Evolutionary conservation across 2,113 vertebrate species (phyloP).

Genomic region (Gila orcuttii): DNA sequence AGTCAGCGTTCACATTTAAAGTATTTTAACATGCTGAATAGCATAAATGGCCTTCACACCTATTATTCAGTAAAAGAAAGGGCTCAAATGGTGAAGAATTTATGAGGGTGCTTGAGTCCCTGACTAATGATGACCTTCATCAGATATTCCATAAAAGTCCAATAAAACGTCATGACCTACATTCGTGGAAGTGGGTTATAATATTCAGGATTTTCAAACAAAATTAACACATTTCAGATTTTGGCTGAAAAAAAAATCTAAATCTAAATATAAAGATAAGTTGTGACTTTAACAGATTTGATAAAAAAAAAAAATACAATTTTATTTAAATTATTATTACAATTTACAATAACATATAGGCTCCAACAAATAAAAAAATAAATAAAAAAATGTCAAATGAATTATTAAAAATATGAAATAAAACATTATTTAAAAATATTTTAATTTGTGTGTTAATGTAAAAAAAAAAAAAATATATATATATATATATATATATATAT

Average conservation of each 20-base stretch:
- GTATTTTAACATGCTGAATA: background rate
- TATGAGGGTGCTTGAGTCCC: conserved; percentile 19
- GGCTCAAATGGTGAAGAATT: conserved; percentile 49
- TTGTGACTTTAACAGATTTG: too few species aligned
- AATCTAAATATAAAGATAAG: background rate
- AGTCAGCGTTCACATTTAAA: background rate
- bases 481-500: background rate
- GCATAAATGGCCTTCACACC: background rate
- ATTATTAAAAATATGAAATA: background rate
- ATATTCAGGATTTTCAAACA: background rate
- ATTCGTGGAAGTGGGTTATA: conserved; percentile 48
- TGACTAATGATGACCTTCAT: conserved; percentile 54
- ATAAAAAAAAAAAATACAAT: too few species aligned
- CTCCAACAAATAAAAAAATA: background rate
- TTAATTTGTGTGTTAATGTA: background rate
- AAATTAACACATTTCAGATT: too few species aligned
- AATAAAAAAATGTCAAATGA: background rate
- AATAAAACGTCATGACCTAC: conserved; percentile 60
- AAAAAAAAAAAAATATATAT: too few species aligned
- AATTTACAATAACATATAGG: background rate
- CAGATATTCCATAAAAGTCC: conserved; percentile 62
- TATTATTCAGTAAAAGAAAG: conserved; percentile 9
- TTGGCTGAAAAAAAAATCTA: too few species aligned
- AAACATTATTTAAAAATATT: background rate
- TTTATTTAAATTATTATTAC: background rate